These are phyloP conservation scores for Pseudochaenichthys georgianus DNA, from an alignment of 2,797 vertebrate genomes.

Conservation along the genomic window DNA sequence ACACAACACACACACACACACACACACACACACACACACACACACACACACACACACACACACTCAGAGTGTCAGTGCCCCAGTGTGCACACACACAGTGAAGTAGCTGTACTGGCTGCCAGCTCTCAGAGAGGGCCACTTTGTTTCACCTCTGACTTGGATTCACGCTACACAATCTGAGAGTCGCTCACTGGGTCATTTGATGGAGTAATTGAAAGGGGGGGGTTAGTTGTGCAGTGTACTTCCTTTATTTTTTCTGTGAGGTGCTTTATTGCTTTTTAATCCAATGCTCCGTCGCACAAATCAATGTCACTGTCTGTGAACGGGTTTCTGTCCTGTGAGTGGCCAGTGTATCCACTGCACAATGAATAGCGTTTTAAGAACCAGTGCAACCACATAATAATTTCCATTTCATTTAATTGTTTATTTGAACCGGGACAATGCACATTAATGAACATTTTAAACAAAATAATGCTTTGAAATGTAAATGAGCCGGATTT, in stretches of 20 bases:
- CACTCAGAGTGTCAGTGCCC: slow-evolving; percentile 38
- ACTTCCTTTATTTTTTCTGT: slow-evolving; percentile 44
- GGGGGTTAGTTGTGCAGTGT: slow-evolving; percentile 58
- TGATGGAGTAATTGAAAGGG: slow-evolving; percentile 76
- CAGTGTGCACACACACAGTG: slow-evolving; percentile 71
- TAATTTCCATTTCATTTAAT: neutral
- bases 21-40: too few relatives aligned
- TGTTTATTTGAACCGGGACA: too few relatives aligned
- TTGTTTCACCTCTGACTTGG: slow-evolving; percentile 78
- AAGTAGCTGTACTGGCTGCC: slow-evolving; percentile 70
- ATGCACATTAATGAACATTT: too few relatives aligned
- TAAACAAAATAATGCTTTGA: too few relatives aligned
- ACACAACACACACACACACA: slow-evolving; percentile 7
- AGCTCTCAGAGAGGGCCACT: slow-evolving; percentile 69
- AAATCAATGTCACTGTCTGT: slow-evolving; percentile 38
- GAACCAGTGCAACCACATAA: neutral
- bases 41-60: slow-evolving; percentile 8
- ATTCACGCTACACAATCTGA: slow-evolving; percentile 61
- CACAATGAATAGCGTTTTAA: slow-evolving; percentile 17
- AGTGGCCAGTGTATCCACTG: slow-evolving; percentile 21
- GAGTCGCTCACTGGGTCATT: slow-evolving; percentile 74
- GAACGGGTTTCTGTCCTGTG: slow-evolving; percentile 25
- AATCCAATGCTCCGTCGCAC: slow-evolving; percentile 27
- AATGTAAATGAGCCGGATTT: too few relatives aligned
- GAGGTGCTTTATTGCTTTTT: slow-evolving; percentile 56